phyloP scores from a whole-genome alignment of 2,797 vertebrate species.

The Apogon hyalosoma region DNA sequence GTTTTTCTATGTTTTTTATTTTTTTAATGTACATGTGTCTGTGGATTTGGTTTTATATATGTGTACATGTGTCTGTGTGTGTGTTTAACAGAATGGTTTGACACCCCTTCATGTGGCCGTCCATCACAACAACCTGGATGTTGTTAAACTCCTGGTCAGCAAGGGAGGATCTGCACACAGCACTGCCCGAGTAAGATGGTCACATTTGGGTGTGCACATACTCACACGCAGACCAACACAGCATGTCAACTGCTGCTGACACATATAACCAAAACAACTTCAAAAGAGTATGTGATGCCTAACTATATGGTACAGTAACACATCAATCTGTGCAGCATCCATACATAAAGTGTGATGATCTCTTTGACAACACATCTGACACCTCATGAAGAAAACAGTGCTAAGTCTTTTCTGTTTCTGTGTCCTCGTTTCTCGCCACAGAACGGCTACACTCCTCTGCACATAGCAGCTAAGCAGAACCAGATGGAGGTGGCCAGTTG shows the following conservation, averaged over 20 bases:
- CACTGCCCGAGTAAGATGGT: conserved; percentile 89
- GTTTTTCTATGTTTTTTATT: conserved; percentile 48
- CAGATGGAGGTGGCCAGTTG: conserved; percentile 93
- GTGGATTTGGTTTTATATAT: conserved; percentile 47
- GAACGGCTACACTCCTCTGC: conserved; percentile 97
- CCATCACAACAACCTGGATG: conserved; percentile 97
- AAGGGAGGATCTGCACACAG: conserved; percentile 94
- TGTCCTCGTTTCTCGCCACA: conserved; percentile 56
- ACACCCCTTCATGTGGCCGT: conserved; percentile 96
- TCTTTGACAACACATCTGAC: no score
- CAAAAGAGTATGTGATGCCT: conserved; percentile 15
- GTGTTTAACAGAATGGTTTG: conserved; percentile 90
- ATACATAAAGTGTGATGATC: no score
- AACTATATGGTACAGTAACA: not conserved
- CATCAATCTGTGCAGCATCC: no score
- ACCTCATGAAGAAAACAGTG: no score
- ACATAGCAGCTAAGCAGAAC: conserved; percentile 98
- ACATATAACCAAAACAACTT: conserved; percentile 66
- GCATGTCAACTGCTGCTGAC: conserved; percentile 47
- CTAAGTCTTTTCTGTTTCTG: not conserved
- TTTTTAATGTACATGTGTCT: conserved; percentile 36
- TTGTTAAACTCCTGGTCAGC: conserved; percentile 94
- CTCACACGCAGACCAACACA: conserved; percentile 29
- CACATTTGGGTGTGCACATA: conserved; percentile 36
- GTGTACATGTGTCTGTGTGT: conserved; percentile 44